Percentiles rank a stretch among this genome's conserved stretches.
phyloP scores from a whole-genome alignment of 2,797 vertebrate genomes.

The Trachops cirrhosus region DNA sequence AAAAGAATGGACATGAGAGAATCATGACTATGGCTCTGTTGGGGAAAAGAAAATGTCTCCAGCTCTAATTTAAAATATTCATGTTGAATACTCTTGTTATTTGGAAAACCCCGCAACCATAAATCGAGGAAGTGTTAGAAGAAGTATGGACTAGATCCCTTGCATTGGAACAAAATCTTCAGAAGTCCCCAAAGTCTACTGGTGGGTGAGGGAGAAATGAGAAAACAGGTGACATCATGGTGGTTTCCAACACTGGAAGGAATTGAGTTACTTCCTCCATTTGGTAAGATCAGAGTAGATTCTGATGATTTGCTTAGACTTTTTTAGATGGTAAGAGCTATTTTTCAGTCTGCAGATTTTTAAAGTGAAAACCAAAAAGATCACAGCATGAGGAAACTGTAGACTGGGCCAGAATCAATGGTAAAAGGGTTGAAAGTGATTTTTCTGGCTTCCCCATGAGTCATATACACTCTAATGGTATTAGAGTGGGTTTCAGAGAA shows the following conservation, averaged over 20 bases:
- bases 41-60: not conserved
- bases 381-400: not conserved
- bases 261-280: not conserved
- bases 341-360: not conserved
- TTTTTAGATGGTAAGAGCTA: not conserved
- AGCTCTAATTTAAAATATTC: constrained; percentile 7
- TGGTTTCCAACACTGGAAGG: not conserved
- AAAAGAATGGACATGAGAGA: not conserved
- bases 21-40: not conserved
- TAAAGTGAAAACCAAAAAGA: not conserved
- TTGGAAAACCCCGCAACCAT: not conserved
- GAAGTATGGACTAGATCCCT: not conserved
- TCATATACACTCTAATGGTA: not conserved
- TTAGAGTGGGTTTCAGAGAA: not conserved
- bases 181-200: not conserved
- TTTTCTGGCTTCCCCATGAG: not conserved
- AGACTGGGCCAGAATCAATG: not conserved
- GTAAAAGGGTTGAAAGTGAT: not conserved
- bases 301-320: not conserved
- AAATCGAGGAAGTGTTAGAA: not conserved
- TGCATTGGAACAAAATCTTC: not conserved
- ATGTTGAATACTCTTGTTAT: not conserved
- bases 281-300: not conserved
- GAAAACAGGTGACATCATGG: not conserved
- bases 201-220: not conserved